Base-by-base conservation (phyloP, 2,797 vertebrate species). In the Myotis planiceps region DNA sequence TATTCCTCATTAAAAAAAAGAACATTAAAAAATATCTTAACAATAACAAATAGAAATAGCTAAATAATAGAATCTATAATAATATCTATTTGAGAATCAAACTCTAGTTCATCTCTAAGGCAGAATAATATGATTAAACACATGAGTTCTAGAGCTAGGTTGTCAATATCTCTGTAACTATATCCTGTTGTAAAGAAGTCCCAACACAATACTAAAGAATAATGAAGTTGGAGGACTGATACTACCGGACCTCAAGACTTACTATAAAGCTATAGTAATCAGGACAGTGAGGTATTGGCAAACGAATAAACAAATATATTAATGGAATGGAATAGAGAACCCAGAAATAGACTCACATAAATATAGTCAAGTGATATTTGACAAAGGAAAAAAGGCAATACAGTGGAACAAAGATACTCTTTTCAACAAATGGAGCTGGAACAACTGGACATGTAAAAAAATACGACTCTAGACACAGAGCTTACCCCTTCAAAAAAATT, bases 81-180 rank as follows among this genome's bases (percentile, higher is more conserved):
- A 79, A 72, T 53, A 85, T 49, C 37, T 58, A n/a, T 58, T 55
- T 63, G 53, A 94, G 23, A 53, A 87, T 76, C 47, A 90, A 94
- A 91, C 83, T 78, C 63, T 55, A 45, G 5, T 81, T 81, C 47
- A 86, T 53, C 51, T 91, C 80, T 89, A 86, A 89, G 53, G 63
- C 10, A 84, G 6, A 47, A 58, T n/a, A 80, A 80, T 16, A 4
- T 45, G 47, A 72, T 74, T 83, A 55, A 72, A 96, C 12, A 82
- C 37, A 80, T 9, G 10, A 21, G 8, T 76, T 76, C 53, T 53
- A 74, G 37, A 66, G 29, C 25, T 14, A 74, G 74, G 14, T 15
- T 86, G 19, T 58, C 49, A 85, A 39, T 63, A 53, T 65, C 27
- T 49, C 69, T 42, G 16, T 75, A 71, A 71, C 55, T 60, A 82